Conservation (phyloP, 2,888 invertebrate genomes). For the Lasioglossum oenotherae region DNA sequence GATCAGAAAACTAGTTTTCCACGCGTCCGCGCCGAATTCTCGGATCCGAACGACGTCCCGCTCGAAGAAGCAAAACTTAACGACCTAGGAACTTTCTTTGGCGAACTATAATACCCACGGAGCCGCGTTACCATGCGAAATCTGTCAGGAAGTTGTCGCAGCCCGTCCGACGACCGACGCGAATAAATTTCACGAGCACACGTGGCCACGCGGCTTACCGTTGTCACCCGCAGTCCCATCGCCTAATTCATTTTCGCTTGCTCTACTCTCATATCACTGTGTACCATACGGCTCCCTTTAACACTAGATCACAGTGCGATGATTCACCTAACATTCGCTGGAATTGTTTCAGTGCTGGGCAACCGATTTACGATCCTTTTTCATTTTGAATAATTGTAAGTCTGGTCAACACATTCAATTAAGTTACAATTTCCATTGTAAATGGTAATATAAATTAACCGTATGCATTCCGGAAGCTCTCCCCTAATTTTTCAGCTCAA, state of each 20-base stretch:
- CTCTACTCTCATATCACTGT: background rate
- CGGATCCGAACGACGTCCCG: background rate
- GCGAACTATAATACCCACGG: background rate
- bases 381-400: background rate
- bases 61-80: background rate
- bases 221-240: slow-evolving; percentile 2
- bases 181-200: background rate
- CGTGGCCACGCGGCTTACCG: slow-evolving; percentile 11
- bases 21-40: slow-evolving; percentile 3
- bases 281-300: background rate
- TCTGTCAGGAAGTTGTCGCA: background rate
- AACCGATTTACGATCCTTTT: background rate
- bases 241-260: slow-evolving; percentile 15
- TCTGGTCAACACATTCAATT: too few species aligned
- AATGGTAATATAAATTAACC: background rate
- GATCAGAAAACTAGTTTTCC: slow-evolving; percentile 6
- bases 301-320: background rate
- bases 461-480: too few species aligned
- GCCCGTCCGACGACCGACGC: background rate
- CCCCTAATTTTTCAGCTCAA: background rate
- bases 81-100: background rate
- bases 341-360: background rate
- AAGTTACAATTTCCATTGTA: background rate
- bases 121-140: background rate
- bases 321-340: background rate